Percentiles rank a stretch among this genome's conserved stretches.
These are phyloP conservation scores for Leucozona laternaria DNA, from an alignment of 2,888 invertebrate genomes.

Conservation along the genomic window DNA sequence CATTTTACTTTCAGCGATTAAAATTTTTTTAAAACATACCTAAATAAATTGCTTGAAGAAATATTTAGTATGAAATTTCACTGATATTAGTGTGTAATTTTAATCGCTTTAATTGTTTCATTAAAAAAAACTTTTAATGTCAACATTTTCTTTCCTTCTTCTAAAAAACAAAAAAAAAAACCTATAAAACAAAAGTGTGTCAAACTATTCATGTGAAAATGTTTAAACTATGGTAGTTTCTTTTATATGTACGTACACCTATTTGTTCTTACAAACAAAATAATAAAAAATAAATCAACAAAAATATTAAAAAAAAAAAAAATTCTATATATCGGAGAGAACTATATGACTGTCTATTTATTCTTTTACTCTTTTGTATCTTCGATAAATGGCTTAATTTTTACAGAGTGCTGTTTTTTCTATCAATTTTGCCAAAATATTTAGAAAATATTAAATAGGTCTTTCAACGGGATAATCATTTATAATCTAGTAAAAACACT, in stretches of 20 bases:
- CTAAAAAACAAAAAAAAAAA: constrained; percentile 20
- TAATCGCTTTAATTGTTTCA: constrained; percentile 69
- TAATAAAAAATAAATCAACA: constrained; percentile 17
- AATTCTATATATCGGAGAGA: constrained; percentile 74
- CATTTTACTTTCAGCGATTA: constrained; percentile 45
- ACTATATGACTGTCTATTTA: constrained; percentile 77
- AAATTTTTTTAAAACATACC: background rate
- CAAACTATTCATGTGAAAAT: constrained; percentile 7
- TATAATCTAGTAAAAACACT: constrained; percentile 47
- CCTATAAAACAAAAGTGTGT: background rate
- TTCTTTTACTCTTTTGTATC: constrained; percentile 63
- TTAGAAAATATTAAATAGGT: background rate
- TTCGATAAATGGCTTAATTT: constrained; percentile 42
- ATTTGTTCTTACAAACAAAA: constrained; percentile 31
- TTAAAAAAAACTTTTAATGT: constrained; percentile 13
- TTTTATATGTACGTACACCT: background rate
- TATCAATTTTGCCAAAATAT: constrained; percentile 46
- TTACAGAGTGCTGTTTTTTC: constrained; percentile 32
- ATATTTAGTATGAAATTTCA: constrained; percentile 11
- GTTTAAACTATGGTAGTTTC: constrained; percentile 46
- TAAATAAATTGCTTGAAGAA: constrained; percentile 22
- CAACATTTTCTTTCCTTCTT: constrained; percentile 30
- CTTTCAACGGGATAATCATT: constrained; percentile 60
- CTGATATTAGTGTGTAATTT: constrained; percentile 48
- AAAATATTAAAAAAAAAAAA: constrained; percentile 27